Percentiles rank a stretch among this genome's conserved stretches.
These are phyloP conservation scores for Nannoperca australis DNA, from an alignment of 2,797 vertebrate species.

Conservation along the genomic window DNA sequence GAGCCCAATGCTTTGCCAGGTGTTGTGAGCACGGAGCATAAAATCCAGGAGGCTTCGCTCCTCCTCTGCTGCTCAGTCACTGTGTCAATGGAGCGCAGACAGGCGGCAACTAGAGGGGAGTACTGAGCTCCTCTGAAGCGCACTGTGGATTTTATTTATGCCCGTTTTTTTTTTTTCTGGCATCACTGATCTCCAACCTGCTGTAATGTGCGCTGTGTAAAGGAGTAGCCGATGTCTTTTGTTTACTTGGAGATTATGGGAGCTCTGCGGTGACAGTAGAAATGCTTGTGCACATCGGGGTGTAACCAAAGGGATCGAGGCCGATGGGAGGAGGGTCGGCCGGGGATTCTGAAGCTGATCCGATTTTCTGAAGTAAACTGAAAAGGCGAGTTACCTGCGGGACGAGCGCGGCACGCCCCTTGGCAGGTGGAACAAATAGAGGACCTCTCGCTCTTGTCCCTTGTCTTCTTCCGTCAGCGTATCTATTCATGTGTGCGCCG, in stretches of 20 bases:
- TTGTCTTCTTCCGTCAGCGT: conserved; percentile 45
- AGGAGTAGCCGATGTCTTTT: not conserved
- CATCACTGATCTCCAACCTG: not conserved
- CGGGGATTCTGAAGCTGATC: conserved; percentile 57
- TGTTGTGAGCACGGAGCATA: conserved; percentile 39
- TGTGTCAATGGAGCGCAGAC: conserved; percentile 63
- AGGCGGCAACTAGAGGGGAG: conserved; percentile 15
- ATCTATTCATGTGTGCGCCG: conserved; percentile 27
- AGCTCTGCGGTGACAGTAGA: conserved; percentile 31
- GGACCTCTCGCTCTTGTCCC: conserved; percentile 34
- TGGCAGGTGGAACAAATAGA: conserved; percentile 77
- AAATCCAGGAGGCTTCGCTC: conserved; percentile 50
- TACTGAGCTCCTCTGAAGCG: not conserved
- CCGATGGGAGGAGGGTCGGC: conserved; percentile 62
- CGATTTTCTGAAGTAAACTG: conserved; percentile 54
- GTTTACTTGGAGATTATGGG: conserved; percentile 44
- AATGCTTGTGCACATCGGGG: conserved; percentile 60
- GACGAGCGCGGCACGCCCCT: conserved; percentile 68
- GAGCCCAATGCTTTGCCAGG: conserved; percentile 32
- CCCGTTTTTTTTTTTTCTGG: not conserved
- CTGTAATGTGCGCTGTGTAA: not conserved
- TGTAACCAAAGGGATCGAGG: conserved; percentile 68
- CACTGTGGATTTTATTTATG: not conserved
- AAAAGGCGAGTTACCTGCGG: conserved; percentile 55
- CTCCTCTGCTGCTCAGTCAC: conserved; percentile 75